Percentiles rank a stretch among this genome's conserved stretches.
Evolutionary conservation across 2,888 invertebrate species (phyloP).

Genomic region (Neria commutata): DNA sequence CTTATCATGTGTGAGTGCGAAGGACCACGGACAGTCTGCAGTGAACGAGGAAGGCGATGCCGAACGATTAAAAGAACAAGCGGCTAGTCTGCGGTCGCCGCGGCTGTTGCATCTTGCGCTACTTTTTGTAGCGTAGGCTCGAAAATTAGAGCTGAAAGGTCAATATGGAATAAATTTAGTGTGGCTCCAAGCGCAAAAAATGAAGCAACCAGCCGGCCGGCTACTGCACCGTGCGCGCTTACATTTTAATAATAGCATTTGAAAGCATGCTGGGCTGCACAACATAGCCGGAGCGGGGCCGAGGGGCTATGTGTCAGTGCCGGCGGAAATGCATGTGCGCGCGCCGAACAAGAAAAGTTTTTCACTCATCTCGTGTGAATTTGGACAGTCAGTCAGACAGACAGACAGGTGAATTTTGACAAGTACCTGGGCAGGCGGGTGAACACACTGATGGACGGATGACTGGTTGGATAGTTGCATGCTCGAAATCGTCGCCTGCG

Average conservation of each 20-base stretch:
- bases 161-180: constrained; percentile 52
- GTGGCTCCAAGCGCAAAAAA: background rate
- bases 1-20: constrained; percentile 19
- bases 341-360: background rate
- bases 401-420: constrained; percentile 2
- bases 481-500: too few species aligned
- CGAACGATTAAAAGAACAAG: constrained; percentile 38
- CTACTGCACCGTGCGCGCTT: constrained; percentile 7
- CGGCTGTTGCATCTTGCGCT: background rate
- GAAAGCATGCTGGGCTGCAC: constrained; percentile 27
- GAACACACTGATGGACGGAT: background rate
- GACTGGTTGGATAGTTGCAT: background rate
- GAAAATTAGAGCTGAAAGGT: constrained; percentile 53
- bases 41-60: constrained; percentile 2
- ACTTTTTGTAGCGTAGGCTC: constrained; percentile 24
- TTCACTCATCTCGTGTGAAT: background rate
- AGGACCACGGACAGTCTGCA: background rate
- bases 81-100: constrained; percentile 9
- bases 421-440: background rate
- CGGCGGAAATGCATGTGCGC: background rate
- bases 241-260: constrained; percentile 46
- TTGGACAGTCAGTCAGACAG: too few species aligned
- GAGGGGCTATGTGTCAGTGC: too few species aligned
- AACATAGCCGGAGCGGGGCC: background rate
- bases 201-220: constrained; percentile 4